Base-by-base conservation (phyloP, 2,113 vertebrate genomes). In the Ophthalmolycus amberensis region DNA sequence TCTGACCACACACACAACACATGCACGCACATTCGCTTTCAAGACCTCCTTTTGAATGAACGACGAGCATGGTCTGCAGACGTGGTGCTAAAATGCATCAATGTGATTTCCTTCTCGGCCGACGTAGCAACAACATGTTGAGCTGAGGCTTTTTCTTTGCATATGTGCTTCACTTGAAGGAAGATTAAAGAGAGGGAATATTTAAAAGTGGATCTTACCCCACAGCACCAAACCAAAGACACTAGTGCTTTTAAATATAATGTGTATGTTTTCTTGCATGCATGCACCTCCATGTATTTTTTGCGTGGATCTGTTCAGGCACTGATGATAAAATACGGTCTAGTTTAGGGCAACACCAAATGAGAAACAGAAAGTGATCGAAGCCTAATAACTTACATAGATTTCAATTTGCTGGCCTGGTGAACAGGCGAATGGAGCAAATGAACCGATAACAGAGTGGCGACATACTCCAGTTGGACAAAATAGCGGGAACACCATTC, bases 401-500 rank as follows among this genome's bases (percentile, higher is more conserved):
- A 88, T 88, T 88, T 87, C 86, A 83, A 87, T 89, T 90, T 87
- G 71, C 86, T 82, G 85, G 71, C 37, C 75, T 34, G 81, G 40
- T 88, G 84, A 84, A 77, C 84, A 76, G 68, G 72, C 38, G 78
- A 85, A 59, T 50, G 58, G 56, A 88, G 76, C 38, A 6, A 76
- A 59, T 65, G 59, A 73, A 76, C 40, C 75, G 67, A 46, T 80
- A 75, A 81, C 10, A 77, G 58, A 62, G 66, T 50, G 34, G 74
- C 38, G 9, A 70, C 32, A 69, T 9, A 58, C 38, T 70, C 9
- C 0, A 25, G 58, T 63, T 79, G 87, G 75, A 76, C 85, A 65
- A 62, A 83, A 80, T 60, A 62, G 50, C 54, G 25, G 48, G 54
- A 76, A 77, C 74, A 60, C 32, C 16, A 37, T 42, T 65, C 27